Evolutionary conservation across 2,797 vertebrate species (phyloP).

Genomic region (Brotogeris chrysoptera): DNA sequence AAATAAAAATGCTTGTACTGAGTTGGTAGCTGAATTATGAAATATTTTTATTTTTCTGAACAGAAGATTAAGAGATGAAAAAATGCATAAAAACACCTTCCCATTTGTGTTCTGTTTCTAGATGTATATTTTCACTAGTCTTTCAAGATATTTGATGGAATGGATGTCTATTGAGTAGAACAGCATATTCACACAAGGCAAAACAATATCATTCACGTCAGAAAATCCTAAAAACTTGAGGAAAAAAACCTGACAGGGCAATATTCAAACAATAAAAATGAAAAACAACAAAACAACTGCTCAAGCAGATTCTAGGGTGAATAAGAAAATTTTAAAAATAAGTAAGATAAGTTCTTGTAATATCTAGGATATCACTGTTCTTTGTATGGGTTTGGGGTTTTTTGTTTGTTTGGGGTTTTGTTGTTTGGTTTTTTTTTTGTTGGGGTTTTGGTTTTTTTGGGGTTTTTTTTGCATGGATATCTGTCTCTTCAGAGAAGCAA

Average conservation of each 20-base stretch:
- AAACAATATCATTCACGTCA: neutral
- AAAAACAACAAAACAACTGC: neutral
- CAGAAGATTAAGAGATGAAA: neutral
- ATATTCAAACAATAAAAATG: neutral
- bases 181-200: neutral
- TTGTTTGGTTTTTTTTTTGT: neutral
- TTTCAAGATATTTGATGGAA: neutral
- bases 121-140: neutral
- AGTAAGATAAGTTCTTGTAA: neutral
- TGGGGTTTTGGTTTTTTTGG: too few species aligned
- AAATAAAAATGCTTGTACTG: neutral
- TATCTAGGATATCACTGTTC: neutral
- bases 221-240: neutral
- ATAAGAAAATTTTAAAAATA: neutral
- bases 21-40: neutral
- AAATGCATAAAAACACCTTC: neutral
- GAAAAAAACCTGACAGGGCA: neutral
- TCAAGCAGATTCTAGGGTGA: neutral
- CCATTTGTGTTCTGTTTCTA: neutral
- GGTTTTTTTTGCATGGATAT: neutral
- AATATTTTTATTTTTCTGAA: neutral
- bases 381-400: neutral
- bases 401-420: too few species aligned
- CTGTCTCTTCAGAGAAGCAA: neutral
- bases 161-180: neutral